Percentiles rank a stretch among this genome's conserved stretches.
These are phyloP conservation scores for Drosophila conformis DNA, from an alignment of 2,888 invertebrate genomes.

Conservation along the genomic window DNA sequence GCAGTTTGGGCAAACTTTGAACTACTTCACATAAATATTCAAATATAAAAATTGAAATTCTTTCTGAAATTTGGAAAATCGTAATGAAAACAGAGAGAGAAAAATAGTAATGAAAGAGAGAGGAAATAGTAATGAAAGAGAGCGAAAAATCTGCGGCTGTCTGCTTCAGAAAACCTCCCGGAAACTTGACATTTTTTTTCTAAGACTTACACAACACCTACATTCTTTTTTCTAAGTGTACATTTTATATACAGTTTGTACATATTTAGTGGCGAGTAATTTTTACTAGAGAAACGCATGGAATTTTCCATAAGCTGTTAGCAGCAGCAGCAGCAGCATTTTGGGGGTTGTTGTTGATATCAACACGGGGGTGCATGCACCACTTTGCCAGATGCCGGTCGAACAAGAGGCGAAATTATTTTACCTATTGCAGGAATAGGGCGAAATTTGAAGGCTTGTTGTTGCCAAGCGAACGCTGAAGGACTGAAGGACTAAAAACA, in stretches of 20 bases:
- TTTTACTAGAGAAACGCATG: conserved; percentile 24
- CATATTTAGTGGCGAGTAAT: conserved; percentile 20
- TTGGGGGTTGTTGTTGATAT: conserved; percentile 60
- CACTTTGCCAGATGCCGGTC: conserved; percentile 66
- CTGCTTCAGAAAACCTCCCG: background rate
- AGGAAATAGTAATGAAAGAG: background rate
- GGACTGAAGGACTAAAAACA: conserved; percentile 45
- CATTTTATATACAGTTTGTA: background rate
- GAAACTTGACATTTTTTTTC: background rate
- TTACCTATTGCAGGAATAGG: conserved; percentile 59
- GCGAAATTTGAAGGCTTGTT: conserved; percentile 68
- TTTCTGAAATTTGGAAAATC: background rate
- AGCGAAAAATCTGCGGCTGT: background rate
- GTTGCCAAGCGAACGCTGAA: conserved; percentile 64
- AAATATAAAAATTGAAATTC: background rate
- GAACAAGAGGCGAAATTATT: conserved; percentile 39
- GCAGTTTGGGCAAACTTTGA: background rate
- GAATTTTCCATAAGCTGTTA: conserved; percentile 60
- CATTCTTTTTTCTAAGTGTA: background rate
- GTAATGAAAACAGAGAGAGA: background rate
- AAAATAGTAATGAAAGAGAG: background rate
- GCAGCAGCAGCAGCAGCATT: conserved; percentile 12
- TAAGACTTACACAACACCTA: accelerated
- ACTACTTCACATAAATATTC: background rate
- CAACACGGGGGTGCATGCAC: conserved; percentile 69